phyloP scores from a whole-genome alignment of 1,140 invertebrate species.

The Formica exsecta region DNA sequence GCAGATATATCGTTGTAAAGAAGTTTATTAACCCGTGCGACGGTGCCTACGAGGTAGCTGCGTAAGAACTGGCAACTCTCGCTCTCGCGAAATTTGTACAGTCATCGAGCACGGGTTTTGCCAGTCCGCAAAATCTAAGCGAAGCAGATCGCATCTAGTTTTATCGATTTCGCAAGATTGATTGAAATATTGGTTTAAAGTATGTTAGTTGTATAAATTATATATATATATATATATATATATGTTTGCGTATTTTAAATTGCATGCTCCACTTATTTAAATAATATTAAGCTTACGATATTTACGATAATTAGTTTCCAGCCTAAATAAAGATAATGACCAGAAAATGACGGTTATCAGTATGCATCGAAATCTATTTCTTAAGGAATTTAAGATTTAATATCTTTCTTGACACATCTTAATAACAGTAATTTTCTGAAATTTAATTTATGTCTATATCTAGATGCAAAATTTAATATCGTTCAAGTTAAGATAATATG shows the following conservation, averaged over 20 bases:
- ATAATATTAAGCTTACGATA: neutral
- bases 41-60: constrained; percentile 15
- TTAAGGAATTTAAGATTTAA: neutral
- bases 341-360: neutral
- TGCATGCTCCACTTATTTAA: neutral
- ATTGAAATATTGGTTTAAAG: constrained; percentile 5
- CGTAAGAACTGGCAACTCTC: constrained; percentile 4
- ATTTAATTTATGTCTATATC: neutral
- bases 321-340: neutral
- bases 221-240: neutral
- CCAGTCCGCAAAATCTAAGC: constrained; percentile 21
- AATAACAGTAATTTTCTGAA: neutral
- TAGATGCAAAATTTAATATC: neutral
- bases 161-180: constrained; percentile 15
- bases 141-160: constrained; percentile 29
- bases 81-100: constrained; percentile 40
- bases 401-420: neutral
- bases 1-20: constrained; percentile 46
- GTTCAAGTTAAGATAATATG: neutral
- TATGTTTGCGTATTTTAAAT: neutral
- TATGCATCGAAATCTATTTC: neutral
- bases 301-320: neutral
- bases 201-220: constrained; percentile 17
- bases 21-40: constrained; percentile 53
- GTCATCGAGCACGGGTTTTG: constrained; percentile 37